Conservation (phyloP, 2,888 invertebrate species). For the Drosophila mimetica region DNA sequence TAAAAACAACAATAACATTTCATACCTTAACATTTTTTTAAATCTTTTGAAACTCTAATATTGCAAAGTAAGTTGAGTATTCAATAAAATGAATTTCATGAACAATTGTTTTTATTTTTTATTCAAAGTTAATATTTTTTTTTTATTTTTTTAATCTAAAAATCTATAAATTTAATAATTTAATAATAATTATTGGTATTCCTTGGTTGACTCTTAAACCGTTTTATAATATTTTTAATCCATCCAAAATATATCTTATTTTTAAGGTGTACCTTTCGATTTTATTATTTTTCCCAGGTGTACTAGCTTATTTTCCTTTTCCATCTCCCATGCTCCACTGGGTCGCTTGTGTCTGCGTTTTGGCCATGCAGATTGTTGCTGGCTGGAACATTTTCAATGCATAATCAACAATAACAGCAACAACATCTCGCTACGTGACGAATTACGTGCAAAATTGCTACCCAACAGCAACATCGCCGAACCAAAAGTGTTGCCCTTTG, state of each 20-base stretch:
- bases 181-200: too few species aligned
- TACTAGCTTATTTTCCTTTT: slow-evolving; percentile 6
- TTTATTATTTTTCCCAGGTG: slow-evolving; percentile 21
- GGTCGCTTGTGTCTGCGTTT: slow-evolving; percentile 17
- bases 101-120: neutral
- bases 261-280: neutral
- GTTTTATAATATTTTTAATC: too few species aligned
- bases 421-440: slow-evolving; percentile 67
- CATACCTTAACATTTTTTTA: too few species aligned
- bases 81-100: neutral
- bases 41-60: too few species aligned
- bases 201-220: too few species aligned
- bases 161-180: neutral
- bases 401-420: slow-evolving; percentile 63
- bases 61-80: too few species aligned
- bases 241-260: neutral
- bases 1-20: too few species aligned
- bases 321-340: slow-evolving; percentile 32
- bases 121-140: neutral
- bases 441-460: slow-evolving; percentile 75
- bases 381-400: slow-evolving; percentile 67
- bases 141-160: neutral
- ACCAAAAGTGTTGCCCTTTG: slow-evolving; percentile 42
- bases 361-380: slow-evolving; percentile 71
- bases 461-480: slow-evolving; percentile 28